phyloP scores from a whole-genome alignment of 1,140 invertebrate species.

The Ooceraea biroi region DNA sequence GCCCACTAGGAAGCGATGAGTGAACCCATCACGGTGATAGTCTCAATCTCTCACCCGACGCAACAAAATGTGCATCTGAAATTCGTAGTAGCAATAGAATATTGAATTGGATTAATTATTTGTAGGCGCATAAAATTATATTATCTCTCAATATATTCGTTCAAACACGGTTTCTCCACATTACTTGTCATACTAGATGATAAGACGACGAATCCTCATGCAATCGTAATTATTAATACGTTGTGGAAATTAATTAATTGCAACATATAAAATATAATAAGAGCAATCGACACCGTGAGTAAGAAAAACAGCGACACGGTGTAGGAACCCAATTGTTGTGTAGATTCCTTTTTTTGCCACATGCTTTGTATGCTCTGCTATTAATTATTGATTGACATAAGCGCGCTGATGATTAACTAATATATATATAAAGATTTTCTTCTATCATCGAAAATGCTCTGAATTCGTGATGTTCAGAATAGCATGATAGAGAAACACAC shows the following conservation, averaged over 20 bases:
- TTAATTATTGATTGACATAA: conserved; percentile 5
- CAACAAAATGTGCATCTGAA: conserved; percentile 69
- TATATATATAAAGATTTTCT: conserved; percentile 41
- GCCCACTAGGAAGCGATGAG: conserved; percentile 75
- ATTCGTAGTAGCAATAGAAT: conserved; percentile 79
- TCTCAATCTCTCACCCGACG: conserved; percentile 64
- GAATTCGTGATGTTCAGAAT: conserved; percentile 51
- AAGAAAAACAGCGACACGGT: neutral
- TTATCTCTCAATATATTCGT: conserved; percentile 82
- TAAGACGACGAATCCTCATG: conserved; percentile 83
- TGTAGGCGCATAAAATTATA: conserved; percentile 79
- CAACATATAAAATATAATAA: neutral
- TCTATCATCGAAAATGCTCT: conserved; percentile 54
- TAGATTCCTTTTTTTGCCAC: conserved; percentile 11
- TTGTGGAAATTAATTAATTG: conserved; percentile 69
- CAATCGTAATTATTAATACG: conserved; percentile 83
- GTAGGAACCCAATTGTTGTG: too few species aligned
- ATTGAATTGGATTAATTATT: conserved; percentile 78
- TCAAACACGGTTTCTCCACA: conserved; percentile 79
- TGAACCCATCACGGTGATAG: conserved; percentile 63
- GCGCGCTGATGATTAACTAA: conserved; percentile 46
- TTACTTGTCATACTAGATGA: conserved; percentile 85
- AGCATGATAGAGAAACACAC: conserved; percentile 11
- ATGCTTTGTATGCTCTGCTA: conserved; percentile 49
- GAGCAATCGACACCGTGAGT: neutral